phyloP scores from a whole-genome alignment of 2,113 vertebrate genomes.

The Pluvianellus socialis region DNA sequence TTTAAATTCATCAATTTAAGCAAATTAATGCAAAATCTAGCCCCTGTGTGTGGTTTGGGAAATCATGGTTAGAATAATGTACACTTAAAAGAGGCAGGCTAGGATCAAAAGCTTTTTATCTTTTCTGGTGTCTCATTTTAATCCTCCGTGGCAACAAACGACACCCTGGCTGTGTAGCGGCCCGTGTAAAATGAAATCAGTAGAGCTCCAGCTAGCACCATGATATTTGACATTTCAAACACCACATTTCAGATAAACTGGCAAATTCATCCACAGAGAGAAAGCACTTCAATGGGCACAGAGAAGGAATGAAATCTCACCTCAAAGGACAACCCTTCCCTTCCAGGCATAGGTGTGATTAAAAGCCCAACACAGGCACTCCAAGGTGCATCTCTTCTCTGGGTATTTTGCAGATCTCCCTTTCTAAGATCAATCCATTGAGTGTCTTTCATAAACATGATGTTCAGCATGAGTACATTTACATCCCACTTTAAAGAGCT shows the following conservation, averaged over 20 bases:
- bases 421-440: neutral
- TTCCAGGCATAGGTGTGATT: neutral
- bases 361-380: neutral
- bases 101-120: neutral
- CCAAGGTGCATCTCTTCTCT: neutral
- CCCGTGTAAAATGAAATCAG: slow-evolving; percentile 4
- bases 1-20: neutral
- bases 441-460: neutral
- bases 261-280: neutral
- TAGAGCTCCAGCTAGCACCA: neutral
- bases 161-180: neutral
- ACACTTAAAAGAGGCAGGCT: neutral
- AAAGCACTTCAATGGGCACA: neutral
- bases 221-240: neutral
- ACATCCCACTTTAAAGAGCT: neutral
- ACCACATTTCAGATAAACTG: neutral
- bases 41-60: neutral
- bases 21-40: neutral
- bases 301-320: neutral
- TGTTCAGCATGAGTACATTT: neutral
- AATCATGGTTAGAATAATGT: neutral
- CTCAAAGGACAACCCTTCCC: neutral
- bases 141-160: neutral
- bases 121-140: neutral
- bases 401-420: neutral